Evolutionary conservation across 2,113 vertebrate genomes (phyloP), one percentile per base, ranked within the genome.

Genomic region (Tachysurus fulvidraco): DNA sequence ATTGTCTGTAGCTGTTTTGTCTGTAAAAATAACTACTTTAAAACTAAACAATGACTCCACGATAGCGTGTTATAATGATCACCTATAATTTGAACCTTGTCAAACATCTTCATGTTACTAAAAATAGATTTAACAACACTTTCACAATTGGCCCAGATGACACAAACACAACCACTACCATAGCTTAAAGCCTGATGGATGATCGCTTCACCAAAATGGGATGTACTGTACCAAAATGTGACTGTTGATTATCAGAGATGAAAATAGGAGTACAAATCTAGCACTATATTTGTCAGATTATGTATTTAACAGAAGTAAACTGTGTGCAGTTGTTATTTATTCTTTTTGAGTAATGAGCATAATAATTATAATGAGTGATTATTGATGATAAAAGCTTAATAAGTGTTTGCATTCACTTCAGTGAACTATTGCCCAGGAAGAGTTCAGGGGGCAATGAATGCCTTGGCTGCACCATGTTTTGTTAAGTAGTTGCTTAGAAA

Each of bases 401-500:
- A 87, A 89, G 52, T 84, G 84, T 91, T 88, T 87, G 73, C 80
- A 88, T 86, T 81, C 46, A 76, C 71, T 87, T 81, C 59, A 78
- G 81, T 88, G 83, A 86, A 83, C 85, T 83, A 62, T 69, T 82
- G 78, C 85, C 74, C 82, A 50, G 44, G 57, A 83, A 87, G 59
- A 41, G 76, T 83, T 84, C 65, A 41, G 13, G 17, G 10, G 84
- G 64, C 57, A 84, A 59, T 52, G 57, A 23, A 82, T 64, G 87
- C 52, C 82, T 86, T 85, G 82, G 78, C 87, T 54, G 46, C 17
- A 65, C 64, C 17, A 30, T 90, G 89, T 88, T 84, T 90, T 84
- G 89, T 88, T 86, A 89, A 89, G 91, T 90, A 90, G 92, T 92
- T 93, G 92, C 92, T 91, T 93, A 88, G 92, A 91, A 90, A 92